Evolutionary conservation across 2,888 invertebrate genomes (phyloP).

Genomic region (Troides helena): DNA sequence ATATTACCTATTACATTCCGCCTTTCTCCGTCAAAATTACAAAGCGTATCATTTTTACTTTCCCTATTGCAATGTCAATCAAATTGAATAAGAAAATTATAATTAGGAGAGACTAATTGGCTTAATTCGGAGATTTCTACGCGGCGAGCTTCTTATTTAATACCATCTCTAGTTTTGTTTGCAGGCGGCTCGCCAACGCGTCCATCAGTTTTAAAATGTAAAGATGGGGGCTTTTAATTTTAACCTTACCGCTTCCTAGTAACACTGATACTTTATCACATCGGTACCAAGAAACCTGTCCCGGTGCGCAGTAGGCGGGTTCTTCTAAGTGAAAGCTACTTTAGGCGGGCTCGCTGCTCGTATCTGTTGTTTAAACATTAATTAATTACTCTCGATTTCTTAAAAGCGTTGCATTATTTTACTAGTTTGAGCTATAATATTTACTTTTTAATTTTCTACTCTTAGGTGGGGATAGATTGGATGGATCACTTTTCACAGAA

Average conservation of each 20-base stretch:
- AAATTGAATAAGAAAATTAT: slow-evolving; percentile 61
- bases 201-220: not conserved
- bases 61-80: slow-evolving; percentile 70
- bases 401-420: slow-evolving; percentile 30
- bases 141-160: slow-evolving; percentile 11
- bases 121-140: slow-evolving; percentile 25
- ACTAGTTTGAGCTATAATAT: slow-evolving; percentile 1
- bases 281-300: slow-evolving; percentile 42
- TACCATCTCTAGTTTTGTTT: slow-evolving; percentile 17
- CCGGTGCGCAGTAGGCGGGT: slow-evolving; percentile 48
- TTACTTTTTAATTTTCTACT: not conserved
- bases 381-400: slow-evolving; percentile 44
- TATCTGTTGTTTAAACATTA: slow-evolving; percentile 52
- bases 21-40: slow-evolving; percentile 71
- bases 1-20: slow-evolving; percentile 46
- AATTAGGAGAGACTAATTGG: slow-evolving; percentile 62
- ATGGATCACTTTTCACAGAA: not conserved
- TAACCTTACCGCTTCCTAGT: slow-evolving; percentile 6
- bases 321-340: slow-evolving; percentile 61
- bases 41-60: slow-evolving; percentile 75
- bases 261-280: slow-evolving; percentile 41
- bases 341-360: slow-evolving; percentile 46
- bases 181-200: slow-evolving; percentile 5
- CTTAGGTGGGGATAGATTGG: not conserved
- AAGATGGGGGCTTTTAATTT: not conserved